phyloP scores from a whole-genome alignment of 2,797 vertebrate genomes.

The Danio aesculapii region DNA sequence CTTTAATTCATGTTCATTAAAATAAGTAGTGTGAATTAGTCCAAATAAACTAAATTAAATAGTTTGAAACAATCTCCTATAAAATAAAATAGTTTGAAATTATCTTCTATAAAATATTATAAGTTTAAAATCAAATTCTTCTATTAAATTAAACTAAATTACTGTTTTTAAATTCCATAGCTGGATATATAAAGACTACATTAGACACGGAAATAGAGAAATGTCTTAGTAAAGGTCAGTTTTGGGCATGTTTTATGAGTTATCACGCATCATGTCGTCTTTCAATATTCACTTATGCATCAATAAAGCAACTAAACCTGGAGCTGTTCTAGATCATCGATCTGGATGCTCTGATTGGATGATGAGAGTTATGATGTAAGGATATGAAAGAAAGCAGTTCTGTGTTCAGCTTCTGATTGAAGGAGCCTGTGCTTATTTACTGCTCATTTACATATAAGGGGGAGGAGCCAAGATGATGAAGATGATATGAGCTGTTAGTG shows the following conservation, averaged over 20 bases:
- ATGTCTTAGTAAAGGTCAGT: not conserved
- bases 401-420: constrained; percentile 29
- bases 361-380: not conserved
- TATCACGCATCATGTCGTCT: not conserved
- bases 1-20: too few relatives aligned
- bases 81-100: too few relatives aligned
- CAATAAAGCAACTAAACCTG: not conserved
- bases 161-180: too few relatives aligned
- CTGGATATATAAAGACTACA: too few relatives aligned
- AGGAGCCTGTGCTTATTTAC: not conserved
- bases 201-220: not conserved
- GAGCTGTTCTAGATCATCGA: not conserved
- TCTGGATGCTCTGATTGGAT: not conserved
- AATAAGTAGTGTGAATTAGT: too few relatives aligned
- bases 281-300: too few relatives aligned
- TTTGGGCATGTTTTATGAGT: not conserved
- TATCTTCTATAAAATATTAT: too few relatives aligned
- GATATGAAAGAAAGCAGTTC: not conserved
- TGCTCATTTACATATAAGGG: constrained; percentile 55
- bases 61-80: too few relatives aligned
- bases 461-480: constrained; percentile 41
- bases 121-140: too few relatives aligned
- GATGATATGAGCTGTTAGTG: constrained; percentile 63
- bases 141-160: too few relatives aligned
- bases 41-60: too few relatives aligned